Base-by-base conservation (phyloP, 23 tunicate species). In the Corella eumyota region DNA sequence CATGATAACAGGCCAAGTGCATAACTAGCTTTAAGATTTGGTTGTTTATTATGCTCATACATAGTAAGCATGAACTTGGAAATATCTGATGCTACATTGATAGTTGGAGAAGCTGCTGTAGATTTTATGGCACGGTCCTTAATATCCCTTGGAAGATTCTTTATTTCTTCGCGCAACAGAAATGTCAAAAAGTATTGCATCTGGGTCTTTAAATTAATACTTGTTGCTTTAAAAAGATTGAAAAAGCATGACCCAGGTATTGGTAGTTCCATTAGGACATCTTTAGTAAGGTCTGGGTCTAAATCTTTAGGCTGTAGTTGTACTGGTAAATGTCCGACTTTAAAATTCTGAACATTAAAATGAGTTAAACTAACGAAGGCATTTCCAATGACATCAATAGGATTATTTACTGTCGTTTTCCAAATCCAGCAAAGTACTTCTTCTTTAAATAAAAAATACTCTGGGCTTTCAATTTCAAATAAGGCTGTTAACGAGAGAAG, bases 1-100 rank as follows among this genome's bases (percentile, higher is more conserved):
- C 73, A 72, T 74, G 72, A 48, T 5, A 81, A 62, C 26, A 81
- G 34, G 34, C 73, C 50, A 0, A 58, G 15, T 4, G 92, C 92
- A 58, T 53, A 74, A 17, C 55, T 32, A 9, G 67, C 50, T 32
- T 68, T 74, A 40, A 83, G 30, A 36, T 66, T 78, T 62, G 92
- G 92, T 52, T 74, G 70, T 34, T 75, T 83, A 50, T 74, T 83
- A 47, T 30, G 60, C 40, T 74, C 81, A 61, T 83, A 67, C 61
- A 74, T 36, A n/a, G 46, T 60, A 20, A 67, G 31, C 60, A 75
- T 54, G 26, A 61, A 83, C 15, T 59, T 29, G 28, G 79, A 71
- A 27, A 81, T 24, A n/a, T 50, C 74, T 13, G 50, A 28, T 37
- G 66, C 34, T 19, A 57, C 74, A 30, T 73, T 66, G 1, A 62